phyloP scores from a whole-genome alignment of 2,113 vertebrate genomes.

The Chitala chitala region DNA sequence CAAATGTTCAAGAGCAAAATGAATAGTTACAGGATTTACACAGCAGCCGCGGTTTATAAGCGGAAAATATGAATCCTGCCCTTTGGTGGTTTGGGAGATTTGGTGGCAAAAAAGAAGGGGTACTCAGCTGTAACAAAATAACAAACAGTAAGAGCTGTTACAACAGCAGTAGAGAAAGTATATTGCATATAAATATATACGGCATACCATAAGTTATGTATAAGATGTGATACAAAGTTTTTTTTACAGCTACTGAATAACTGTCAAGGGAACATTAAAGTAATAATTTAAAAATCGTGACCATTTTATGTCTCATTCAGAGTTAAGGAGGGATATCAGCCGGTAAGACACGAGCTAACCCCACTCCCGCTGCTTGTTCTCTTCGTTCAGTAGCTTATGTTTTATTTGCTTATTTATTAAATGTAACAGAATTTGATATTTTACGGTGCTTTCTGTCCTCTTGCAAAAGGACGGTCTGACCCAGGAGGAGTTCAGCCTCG shows the following conservation, averaged over 20 bases:
- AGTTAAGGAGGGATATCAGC: background rate
- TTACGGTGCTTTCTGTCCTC: conserved; percentile 21
- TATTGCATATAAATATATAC: background rate
- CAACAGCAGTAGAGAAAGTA: background rate
- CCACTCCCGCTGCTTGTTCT: background rate
- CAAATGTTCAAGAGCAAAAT: too few species aligned
- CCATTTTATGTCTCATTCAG: background rate
- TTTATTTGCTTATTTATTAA: conserved; percentile 22
- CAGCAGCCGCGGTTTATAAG: too few species aligned
- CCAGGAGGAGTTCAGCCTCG: conserved; percentile 1
- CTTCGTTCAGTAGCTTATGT: background rate
- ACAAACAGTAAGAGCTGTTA: background rate
- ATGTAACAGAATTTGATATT: conserved; percentile 21
- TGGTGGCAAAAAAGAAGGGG: too few species aligned
- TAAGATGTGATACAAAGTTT: too few species aligned
- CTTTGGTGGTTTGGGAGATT: too few species aligned
- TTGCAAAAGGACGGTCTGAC: background rate
- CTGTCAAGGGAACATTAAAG: too few species aligned
- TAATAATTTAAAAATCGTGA: too few species aligned
- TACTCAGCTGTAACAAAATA: too few species aligned
- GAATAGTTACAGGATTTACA: too few species aligned
- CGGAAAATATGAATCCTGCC: too few species aligned
- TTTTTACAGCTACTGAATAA: too few species aligned
- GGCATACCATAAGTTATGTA: too few species aligned
- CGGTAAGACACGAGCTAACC: background rate